Conservation (phyloP, 2,888 invertebrate genomes). For the Automeris io region DNA sequence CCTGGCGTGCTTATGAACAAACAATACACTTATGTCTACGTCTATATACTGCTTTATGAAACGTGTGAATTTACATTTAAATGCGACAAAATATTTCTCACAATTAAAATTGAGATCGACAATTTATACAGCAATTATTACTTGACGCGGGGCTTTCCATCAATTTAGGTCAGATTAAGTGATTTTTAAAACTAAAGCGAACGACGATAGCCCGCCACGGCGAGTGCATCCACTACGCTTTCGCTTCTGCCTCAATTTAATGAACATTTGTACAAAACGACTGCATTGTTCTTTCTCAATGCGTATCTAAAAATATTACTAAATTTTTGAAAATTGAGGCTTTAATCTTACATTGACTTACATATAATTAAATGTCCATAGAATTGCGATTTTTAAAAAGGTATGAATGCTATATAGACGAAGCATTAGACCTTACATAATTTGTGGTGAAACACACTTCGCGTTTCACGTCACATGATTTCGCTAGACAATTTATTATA, state of each 20-base stretch:
- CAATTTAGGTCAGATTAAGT: constrained; percentile 72
- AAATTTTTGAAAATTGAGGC: too few species aligned
- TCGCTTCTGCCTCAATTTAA: constrained; percentile 49
- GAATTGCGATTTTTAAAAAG: too few species aligned
- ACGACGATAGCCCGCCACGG: constrained; percentile 58
- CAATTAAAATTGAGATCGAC: constrained; percentile 57
- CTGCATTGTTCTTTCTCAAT: constrained; percentile 46
- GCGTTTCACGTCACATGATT: too few species aligned
- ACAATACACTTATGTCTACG: too few species aligned
- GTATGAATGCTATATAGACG: too few species aligned
- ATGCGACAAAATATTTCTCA: constrained; percentile 29
- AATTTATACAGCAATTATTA: constrained; percentile 72
- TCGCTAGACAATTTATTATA: too few species aligned
- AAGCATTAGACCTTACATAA: not conserved
- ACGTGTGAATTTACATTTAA: constrained; percentile 9
- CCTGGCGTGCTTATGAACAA: too few species aligned
- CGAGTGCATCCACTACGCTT: constrained; percentile 40
- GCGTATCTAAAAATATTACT: too few species aligned
- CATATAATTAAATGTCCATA: too few species aligned
- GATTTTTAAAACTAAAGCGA: constrained; percentile 72
- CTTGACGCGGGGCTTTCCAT: constrained; percentile 58
- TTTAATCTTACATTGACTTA: too few species aligned
- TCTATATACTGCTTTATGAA: too few species aligned
- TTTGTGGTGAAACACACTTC: not conserved
- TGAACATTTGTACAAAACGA: constrained; percentile 47